Base-by-base conservation (phyloP, 2,113 vertebrate species). In the Melospiza georgiana region DNA sequence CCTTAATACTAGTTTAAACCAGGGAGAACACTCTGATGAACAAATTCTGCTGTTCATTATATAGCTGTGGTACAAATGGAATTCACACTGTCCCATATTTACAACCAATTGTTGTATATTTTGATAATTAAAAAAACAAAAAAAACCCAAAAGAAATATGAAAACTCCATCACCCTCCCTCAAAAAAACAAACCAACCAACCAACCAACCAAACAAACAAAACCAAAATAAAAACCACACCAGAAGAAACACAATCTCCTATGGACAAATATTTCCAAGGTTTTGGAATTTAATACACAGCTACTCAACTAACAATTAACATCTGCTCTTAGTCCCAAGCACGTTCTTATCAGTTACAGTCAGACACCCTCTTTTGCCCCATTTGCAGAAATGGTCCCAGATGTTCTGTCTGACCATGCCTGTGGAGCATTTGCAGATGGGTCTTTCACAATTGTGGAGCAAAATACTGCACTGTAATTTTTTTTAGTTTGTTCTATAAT, bases 311-410 rank as follows among this genome's bases (percentile, higher is more conserved):
- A 39, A 39, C 23, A 12, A 86, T 90, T 96, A 93, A n/a, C 31
- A 10, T 79, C 80, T 92, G 51, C 87, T 97, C 74, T 97, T 19
- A 63, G 43, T 81, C 80, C 66, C 89, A 96, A 94, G 62, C 61
- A 89, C 91, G 96, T 89, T 94, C 96, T 97, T 91, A 87, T 90
- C 90, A 87, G 58, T 82, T 74, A 48, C 21, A 84, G 48, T 52
- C 77, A 95, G 65, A 79, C 30, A 72, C 11, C 5, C 13, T 75
- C 49, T 80, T 82, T 59, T 67, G 76, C 61, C 67, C 23, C 17
- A n/a, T 75, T 68, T 44, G 39, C 84, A 77, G 84, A 95, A 86
- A 84, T 79, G 27, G 12, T 51, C 59, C 55, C 33, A 59, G 46
- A 24, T 55, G 74, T n/a, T 84, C 59, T 59, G 23, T 55, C 57